Conservation (phyloP, 1,140 invertebrate species). For the Trichoplusia ni region DNA sequence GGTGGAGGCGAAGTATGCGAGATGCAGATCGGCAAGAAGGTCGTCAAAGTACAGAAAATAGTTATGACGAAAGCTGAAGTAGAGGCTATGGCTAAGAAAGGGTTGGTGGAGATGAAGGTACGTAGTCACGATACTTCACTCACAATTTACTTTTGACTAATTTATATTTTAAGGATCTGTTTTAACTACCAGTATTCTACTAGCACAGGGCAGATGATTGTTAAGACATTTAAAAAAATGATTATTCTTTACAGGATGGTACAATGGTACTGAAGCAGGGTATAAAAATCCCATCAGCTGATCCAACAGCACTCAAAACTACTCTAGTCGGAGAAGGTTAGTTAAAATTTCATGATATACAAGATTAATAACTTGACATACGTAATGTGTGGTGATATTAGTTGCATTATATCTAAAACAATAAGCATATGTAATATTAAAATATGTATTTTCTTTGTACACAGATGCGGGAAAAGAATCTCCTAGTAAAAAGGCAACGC, state of each 20-base stretch:
- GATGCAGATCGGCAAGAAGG: slow-evolving; percentile 83
- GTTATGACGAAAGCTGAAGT: slow-evolving; percentile 84
- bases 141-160: too few relatives aligned
- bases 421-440: not conserved
- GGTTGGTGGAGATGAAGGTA: slow-evolving; percentile 82
- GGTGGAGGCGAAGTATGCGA: slow-evolving; percentile 67
- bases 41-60: slow-evolving; percentile 84
- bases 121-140: too few relatives aligned
- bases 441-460: slow-evolving; percentile 29
- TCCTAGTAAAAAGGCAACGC: slow-evolving; percentile 45
- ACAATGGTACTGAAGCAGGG: slow-evolving; percentile 79
- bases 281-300: slow-evolving; percentile 66
- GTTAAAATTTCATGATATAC: not conserved
- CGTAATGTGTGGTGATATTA: too few relatives aligned
- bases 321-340: slow-evolving; percentile 45
- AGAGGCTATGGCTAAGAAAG: slow-evolving; percentile 83
- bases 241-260: slow-evolving; percentile 64
- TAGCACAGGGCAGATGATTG: too few relatives aligned
- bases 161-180: too few relatives aligned
- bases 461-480: slow-evolving; percentile 52
- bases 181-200: too few relatives aligned
- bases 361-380: too few relatives aligned
- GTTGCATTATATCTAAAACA: not conserved
- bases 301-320: slow-evolving; percentile 45
- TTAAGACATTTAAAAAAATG: not conserved